Conservation (phyloP, 2,797 vertebrate genomes). For the Parotocinclus haroldoi region DNA sequence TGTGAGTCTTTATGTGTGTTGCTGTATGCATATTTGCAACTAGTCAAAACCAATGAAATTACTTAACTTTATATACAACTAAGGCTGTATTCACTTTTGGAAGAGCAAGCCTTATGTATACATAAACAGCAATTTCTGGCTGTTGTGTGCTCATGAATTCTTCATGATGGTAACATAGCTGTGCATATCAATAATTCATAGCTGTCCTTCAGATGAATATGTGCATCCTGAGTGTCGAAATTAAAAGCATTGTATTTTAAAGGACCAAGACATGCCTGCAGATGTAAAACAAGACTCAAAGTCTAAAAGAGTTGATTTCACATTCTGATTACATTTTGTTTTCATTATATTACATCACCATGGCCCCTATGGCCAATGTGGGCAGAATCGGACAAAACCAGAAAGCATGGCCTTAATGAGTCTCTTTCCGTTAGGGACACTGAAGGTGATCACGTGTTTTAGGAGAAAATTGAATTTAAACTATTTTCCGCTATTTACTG, state of each 20-base stretch:
- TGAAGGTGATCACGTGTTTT: conserved; percentile 3
- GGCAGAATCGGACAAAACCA: background rate
- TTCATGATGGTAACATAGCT: conserved; percentile 6
- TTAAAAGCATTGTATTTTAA: background rate
- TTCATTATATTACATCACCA: too few relatives aligned
- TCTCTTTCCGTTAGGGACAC: conserved; percentile 1
- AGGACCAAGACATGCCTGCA: background rate
- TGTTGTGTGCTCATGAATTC: conserved; percentile 7
- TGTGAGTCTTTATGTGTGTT: too few relatives aligned
- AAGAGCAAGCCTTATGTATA: too few relatives aligned
- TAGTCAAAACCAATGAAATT: too few relatives aligned
- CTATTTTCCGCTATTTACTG: background rate
- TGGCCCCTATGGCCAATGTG: too few relatives aligned
- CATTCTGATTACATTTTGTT: too few relatives aligned
- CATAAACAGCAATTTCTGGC: conserved; percentile 9
- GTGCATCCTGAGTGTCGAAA: background rate
- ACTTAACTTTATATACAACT: too few relatives aligned
- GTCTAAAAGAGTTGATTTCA: too few relatives aligned
- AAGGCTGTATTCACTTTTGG: too few relatives aligned
- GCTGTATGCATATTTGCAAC: too few relatives aligned
- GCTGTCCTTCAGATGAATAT: background rate
- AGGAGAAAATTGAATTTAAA: background rate
- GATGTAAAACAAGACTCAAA: too few relatives aligned
- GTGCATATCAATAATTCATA: conserved; percentile 12
- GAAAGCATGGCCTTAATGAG: background rate